phyloP scores from a whole-genome alignment of 2,113 vertebrate genomes.

The Dunckerocampus dactyliophorus region DNA sequence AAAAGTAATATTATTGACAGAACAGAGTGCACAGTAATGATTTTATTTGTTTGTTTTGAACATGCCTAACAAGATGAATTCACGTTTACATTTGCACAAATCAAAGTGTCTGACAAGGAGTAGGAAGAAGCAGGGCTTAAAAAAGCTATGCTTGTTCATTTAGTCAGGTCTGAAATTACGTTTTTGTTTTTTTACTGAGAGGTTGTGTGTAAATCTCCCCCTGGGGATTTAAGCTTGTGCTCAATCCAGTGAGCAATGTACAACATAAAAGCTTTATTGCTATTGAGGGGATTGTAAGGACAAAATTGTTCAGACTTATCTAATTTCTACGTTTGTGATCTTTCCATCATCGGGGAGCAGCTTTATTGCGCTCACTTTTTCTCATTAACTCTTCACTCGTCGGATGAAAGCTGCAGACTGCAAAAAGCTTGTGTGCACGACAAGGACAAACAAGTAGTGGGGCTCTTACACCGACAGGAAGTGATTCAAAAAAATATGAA shows the following conservation, averaged over 20 bases:
- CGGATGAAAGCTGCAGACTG: neutral
- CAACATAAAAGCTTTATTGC: conserved; percentile 11
- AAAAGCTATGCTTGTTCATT: neutral
- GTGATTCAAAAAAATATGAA: neutral
- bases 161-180: neutral
- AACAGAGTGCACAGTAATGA: too few relatives aligned
- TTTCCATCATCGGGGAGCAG: conserved; percentile 5
- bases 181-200: conserved; percentile 1
- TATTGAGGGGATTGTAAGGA: conserved; percentile 6
- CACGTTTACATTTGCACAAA: too few relatives aligned
- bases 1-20: too few relatives aligned
- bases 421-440: neutral
- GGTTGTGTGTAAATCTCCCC: conserved; percentile 2
- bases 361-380: conserved; percentile 5
- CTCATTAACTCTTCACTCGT: neutral
- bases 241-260: conserved; percentile 13
- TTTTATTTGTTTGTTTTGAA: too few relatives aligned
- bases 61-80: too few relatives aligned
- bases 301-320: conserved; percentile 8
- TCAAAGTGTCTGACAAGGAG: neutral
- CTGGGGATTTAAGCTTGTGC: conserved; percentile 9
- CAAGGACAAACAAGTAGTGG: neutral
- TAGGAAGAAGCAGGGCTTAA: too few relatives aligned
- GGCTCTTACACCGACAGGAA: neutral
- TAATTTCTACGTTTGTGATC: conserved; percentile 16